Base-by-base conservation (phyloP, 2,888 invertebrate species). In the Ochropleura plecta region DNA sequence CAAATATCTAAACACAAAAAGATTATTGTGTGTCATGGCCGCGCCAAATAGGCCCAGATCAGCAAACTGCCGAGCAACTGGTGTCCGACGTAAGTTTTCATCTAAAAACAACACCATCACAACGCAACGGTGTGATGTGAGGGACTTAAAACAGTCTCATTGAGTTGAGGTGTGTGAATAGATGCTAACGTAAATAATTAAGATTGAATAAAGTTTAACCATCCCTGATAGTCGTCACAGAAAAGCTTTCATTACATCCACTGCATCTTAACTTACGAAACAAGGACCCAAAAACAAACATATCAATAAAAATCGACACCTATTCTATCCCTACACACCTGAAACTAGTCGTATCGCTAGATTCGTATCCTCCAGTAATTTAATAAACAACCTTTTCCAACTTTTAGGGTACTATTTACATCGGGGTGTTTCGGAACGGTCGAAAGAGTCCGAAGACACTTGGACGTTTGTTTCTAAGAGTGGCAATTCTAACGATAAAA, bases 341-440 rank as follows among this genome's bases (percentile, higher is more conserved):
- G 40, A 44, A 59, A 71, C 73, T 67, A 76, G 70, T 74, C 84
- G 76, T 78, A 83, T 83, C 86, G 81, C 81, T 83, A 78, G 79
- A 88, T 88, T 86, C 84, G 88, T 84, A 86, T 74, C 66, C 81
- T 72, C 77, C 79, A 72, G 86, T 90, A 91, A 91, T 90, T 90
- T 90, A 91, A 91, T 91, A 91, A 90, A 88, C 86, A 90, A 88
- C 88, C 86, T 88, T 84, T 81, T 80, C 84, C 86, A 91, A 91
- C 87, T 91, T 91, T 87, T 84, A 57, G 83, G 79, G 87, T 86
- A 87, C 89, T 90, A 91, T 91, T 91, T 91, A 89, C 91, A 91
- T 89, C 80, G 86, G 70, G 81, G 81, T 77, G 78, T 79, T 84
- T 70, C 78, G 74, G 70, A 76, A 81, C 76, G 82, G 76, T 77